Conservation (phyloP, 2,888 invertebrate species). For the Pogonocherus hispidulus region DNA sequence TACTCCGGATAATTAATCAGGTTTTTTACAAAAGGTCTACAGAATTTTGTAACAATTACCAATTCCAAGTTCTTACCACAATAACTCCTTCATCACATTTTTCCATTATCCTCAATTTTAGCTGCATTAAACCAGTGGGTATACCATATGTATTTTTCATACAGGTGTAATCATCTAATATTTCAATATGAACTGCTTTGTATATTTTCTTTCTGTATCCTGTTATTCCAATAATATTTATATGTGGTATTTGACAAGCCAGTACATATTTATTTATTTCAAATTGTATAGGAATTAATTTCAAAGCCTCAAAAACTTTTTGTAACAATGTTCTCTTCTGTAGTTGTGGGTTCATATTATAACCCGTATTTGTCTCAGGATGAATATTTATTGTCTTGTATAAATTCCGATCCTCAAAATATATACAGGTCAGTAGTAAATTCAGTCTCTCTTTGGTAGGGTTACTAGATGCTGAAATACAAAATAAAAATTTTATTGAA, state of each 20-base stretch:
- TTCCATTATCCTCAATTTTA: slow-evolving; percentile 68
- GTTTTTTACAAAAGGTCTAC: too few species aligned
- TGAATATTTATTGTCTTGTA: slow-evolving; percentile 58
- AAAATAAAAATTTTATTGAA: not conserved
- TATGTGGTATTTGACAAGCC: slow-evolving; percentile 61
- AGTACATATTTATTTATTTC: slow-evolving; percentile 58
- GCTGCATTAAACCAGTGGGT: slow-evolving; percentile 66
- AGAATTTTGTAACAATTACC: too few species aligned
- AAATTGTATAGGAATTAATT: slow-evolving; percentile 48
- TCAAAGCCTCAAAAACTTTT: slow-evolving; percentile 57
- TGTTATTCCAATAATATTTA: slow-evolving; percentile 65
- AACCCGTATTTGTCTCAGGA: slow-evolving; percentile 40
- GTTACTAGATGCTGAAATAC: slow-evolving; percentile 53
- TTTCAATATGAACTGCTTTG: slow-evolving; percentile 66
- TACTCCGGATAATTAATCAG: too few species aligned
- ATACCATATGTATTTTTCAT: slow-evolving; percentile 61
- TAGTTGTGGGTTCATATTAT: slow-evolving; percentile 56
- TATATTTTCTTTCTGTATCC: slow-evolving; percentile 62
- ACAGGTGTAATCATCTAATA: slow-evolving; percentile 66
- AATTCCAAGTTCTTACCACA: slow-evolving; percentile 60
- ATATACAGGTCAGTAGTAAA: slow-evolving; percentile 65
- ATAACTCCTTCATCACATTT: slow-evolving; percentile 63
- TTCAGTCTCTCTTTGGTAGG: slow-evolving; percentile 59
- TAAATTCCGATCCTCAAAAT: slow-evolving; percentile 63
- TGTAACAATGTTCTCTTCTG: slow-evolving; percentile 59